Conservation (phyloP, 2,797 vertebrate genomes). For the Salarias fasciatus region DNA sequence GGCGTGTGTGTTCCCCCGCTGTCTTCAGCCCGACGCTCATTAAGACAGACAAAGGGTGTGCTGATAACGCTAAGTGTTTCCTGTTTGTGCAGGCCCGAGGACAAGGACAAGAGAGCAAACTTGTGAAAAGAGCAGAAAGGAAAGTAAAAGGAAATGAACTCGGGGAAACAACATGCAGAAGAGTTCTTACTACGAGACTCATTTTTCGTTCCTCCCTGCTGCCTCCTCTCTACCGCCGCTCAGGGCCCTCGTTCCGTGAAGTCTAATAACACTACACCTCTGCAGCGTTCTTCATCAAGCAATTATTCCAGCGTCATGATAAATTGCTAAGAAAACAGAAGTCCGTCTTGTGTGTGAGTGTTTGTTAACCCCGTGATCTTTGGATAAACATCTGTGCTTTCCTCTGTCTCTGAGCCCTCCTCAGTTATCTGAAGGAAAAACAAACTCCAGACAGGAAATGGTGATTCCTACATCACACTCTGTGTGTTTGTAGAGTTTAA, state of each 20-base stretch:
- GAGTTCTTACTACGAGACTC: too few species aligned
- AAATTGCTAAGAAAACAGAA: conserved; percentile 40
- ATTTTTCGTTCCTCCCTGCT: too few species aligned
- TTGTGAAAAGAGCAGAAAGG: conserved; percentile 8
- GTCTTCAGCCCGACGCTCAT: conserved; percentile 62
- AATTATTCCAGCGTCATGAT: conserved; percentile 7
- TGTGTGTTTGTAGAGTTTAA: conserved; percentile 47
- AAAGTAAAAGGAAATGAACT: conserved; percentile 7
- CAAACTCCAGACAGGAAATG: conserved; percentile 47
- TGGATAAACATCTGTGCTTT: conserved; percentile 39
- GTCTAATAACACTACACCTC: too few species aligned
- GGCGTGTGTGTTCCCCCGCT: conserved; percentile 61
- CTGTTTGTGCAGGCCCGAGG: conserved; percentile 71
- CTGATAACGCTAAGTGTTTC: conserved; percentile 79
- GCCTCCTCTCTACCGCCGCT: too few species aligned
- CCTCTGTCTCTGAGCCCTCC: conserved; percentile 42
- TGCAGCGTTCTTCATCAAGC: too few species aligned
- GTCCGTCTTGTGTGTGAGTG: conserved; percentile 11
- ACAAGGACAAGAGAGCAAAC: conserved; percentile 26
- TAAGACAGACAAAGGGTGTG: conserved; percentile 60
- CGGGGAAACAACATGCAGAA: too few species aligned
- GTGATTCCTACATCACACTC: conserved; percentile 42
- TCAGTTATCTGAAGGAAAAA: conserved; percentile 47
- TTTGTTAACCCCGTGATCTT: conserved; percentile 31
- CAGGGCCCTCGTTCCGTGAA: too few species aligned